These are phyloP conservation scores for Caenorhabditis latens DNA, from an alignment of 1,140 invertebrate genomes.

Conservation along the genomic window DNA sequence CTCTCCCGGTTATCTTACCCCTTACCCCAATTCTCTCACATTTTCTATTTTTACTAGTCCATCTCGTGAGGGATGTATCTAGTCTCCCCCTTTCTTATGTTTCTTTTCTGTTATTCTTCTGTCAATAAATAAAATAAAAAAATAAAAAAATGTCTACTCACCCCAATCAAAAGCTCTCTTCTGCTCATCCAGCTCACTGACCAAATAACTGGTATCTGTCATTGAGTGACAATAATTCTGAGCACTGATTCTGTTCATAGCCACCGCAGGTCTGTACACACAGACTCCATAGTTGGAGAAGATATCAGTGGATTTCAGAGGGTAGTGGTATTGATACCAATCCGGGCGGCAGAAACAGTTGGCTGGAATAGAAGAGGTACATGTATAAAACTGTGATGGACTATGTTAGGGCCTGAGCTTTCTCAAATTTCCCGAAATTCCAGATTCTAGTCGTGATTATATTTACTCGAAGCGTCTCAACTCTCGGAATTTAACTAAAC, in stretches of 20 bases:
- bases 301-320: not conserved
- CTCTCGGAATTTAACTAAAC: too few relatives aligned
- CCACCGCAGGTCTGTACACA: not conserved
- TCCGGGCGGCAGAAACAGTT: slow-evolving; percentile 44
- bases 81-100: too few relatives aligned
- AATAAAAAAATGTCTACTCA: too few relatives aligned
- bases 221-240: slow-evolving; percentile 12
- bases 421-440: not conserved
- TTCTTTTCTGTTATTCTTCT: too few relatives aligned
- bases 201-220: not conserved
- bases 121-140: too few relatives aligned
- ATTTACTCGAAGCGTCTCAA: too few relatives aligned
- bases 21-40: too few relatives aligned
- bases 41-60: too few relatives aligned
- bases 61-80: too few relatives aligned
- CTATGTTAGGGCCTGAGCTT: too few relatives aligned
- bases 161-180: slow-evolving; percentile 37
- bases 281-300: slow-evolving; percentile 28
- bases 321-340: slow-evolving; percentile 38
- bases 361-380: not conserved
- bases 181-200: slow-evolving; percentile 31
- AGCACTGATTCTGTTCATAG: not conserved
- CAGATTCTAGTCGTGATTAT: not conserved
- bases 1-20: too few relatives aligned
- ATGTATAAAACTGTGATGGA: too few relatives aligned